These are phyloP conservation scores for Sericinus montela DNA, from an alignment of 2,888 invertebrate genomes.

Conservation along the genomic window DNA sequence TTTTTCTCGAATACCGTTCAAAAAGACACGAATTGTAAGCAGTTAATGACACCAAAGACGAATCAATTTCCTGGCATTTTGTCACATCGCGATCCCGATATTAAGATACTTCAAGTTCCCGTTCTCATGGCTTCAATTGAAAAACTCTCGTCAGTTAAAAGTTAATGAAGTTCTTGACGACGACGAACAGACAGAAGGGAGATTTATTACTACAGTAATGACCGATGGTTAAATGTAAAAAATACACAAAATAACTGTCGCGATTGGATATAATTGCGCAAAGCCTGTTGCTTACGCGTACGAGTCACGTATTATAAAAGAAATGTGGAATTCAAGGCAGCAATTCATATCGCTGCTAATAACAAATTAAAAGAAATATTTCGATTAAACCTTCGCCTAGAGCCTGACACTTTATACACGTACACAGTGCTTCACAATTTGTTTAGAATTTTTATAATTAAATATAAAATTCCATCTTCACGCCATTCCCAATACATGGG, in stretches of 20 bases:
- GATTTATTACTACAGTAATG: constrained; percentile 71
- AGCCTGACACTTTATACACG: constrained; percentile 11
- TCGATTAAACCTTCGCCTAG: constrained; percentile 22
- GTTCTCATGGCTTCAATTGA: constrained; percentile 54
- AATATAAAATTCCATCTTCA: too few relatives aligned
- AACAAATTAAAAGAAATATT: constrained; percentile 24
- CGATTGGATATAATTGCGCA: constrained; percentile 35
- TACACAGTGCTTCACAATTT: neutral
- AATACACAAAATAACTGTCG: constrained; percentile 34
- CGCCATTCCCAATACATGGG: too few relatives aligned
- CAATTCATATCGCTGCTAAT: constrained; percentile 25
- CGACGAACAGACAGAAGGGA: constrained; percentile 48
- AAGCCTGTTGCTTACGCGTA: constrained; percentile 23
- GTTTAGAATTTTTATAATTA: too few relatives aligned
- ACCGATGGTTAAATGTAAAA: constrained; percentile 48
- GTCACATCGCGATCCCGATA: constrained; percentile 47
- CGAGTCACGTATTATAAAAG: constrained; percentile 28
- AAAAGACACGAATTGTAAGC: constrained; percentile 9
- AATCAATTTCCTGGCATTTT: constrained; percentile 52
- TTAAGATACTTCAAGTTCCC: constrained; percentile 50
- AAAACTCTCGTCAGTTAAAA: constrained; percentile 52
- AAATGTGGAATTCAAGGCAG: constrained; percentile 22
- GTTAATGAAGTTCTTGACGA: constrained; percentile 72
- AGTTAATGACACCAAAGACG: constrained; percentile 28
- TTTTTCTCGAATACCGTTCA: constrained; percentile 2